Percentiles rank a stretch among this genome's conserved stretches.
These are phyloP conservation scores for Onychorhynchus coronatus DNA, from an alignment of 2,113 vertebrate species.

Conservation along the genomic window DNA sequence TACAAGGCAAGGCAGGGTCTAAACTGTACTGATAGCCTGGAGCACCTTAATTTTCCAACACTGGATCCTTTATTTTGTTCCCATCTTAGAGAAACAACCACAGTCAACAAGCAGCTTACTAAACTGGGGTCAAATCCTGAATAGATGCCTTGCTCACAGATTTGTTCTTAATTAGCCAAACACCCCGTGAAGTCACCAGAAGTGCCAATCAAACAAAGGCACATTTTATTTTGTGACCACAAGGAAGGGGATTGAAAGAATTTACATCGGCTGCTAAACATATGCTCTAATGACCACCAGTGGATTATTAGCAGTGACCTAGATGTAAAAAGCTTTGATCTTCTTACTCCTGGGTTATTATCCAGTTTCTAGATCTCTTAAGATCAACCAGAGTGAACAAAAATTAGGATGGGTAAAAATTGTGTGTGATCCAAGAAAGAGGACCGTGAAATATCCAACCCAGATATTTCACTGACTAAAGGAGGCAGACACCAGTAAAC, in stretches of 20 bases:
- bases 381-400: not conserved
- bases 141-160: not conserved
- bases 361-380: slow-evolving; percentile 33
- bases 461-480: not conserved
- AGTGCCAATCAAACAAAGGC: not conserved
- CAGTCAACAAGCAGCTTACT: not conserved
- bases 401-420: not conserved
- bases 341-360: slow-evolving; percentile 49
- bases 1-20: not conserved
- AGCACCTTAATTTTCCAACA: not conserved
- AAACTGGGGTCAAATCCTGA: not conserved
- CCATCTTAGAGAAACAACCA: not conserved
- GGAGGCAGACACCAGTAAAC: not conserved
- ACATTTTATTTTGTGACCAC: not conserved
- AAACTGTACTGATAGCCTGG: not conserved
- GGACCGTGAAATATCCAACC: not conserved
- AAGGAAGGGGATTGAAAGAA: not conserved
- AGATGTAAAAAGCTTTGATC: slow-evolving; percentile 56
- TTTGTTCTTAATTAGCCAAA: not conserved
- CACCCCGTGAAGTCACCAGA: not conserved
- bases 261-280: not conserved
- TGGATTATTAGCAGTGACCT: slow-evolving; percentile 44
- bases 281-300: slow-evolving; percentile 23
- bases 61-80: not conserved
- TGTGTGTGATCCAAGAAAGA: not conserved